These are phyloP conservation scores for Sycophaga agraensis DNA, from an alignment of 1,140 invertebrate genomes.

Conservation along the genomic window DNA sequence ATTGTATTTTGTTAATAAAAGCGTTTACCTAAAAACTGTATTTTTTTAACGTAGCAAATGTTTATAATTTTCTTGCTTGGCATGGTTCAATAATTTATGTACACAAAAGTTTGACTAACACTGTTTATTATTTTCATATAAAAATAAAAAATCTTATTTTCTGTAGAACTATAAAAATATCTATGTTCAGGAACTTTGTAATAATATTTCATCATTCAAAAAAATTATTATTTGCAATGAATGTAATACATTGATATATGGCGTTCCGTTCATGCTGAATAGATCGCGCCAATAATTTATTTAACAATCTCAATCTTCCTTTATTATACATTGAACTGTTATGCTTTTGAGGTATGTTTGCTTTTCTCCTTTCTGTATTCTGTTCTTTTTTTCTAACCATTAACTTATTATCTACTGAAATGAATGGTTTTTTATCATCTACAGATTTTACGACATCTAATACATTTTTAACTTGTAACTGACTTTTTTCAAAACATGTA, in stretches of 20 bases:
- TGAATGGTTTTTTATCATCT: too few species aligned
- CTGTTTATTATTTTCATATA: too few species aligned
- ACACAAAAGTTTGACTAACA: too few species aligned
- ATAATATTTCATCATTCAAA: slow-evolving; percentile 53
- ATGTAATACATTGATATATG: slow-evolving; percentile 72
- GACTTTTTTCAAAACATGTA: not conserved
- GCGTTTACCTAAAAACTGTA: slow-evolving; percentile 1
- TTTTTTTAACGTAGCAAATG: too few species aligned
- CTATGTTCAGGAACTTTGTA: too few species aligned
- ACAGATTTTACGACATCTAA: too few species aligned
- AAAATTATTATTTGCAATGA: slow-evolving; percentile 72
- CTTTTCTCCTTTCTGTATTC: slow-evolving; percentile 3
- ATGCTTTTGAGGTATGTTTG: slow-evolving; percentile 2
- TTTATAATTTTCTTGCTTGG: too few species aligned
- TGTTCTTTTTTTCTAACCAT: not conserved
- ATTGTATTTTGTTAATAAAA: slow-evolving; percentile 33
- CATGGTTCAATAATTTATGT: too few species aligned
- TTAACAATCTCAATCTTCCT: slow-evolving; percentile 40
- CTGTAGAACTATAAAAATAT: too few species aligned
- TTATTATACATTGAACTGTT: slow-evolving; percentile 21
- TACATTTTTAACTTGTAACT: not conserved
- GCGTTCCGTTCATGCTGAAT: slow-evolving; percentile 71
- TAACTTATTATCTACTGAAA: not conserved
- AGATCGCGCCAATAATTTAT: slow-evolving; percentile 44
- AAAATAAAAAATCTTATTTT: too few species aligned